Evolutionary conservation across 1,140 invertebrate genomes (phyloP).

Genomic region (Acromyrmex heyeri): DNA sequence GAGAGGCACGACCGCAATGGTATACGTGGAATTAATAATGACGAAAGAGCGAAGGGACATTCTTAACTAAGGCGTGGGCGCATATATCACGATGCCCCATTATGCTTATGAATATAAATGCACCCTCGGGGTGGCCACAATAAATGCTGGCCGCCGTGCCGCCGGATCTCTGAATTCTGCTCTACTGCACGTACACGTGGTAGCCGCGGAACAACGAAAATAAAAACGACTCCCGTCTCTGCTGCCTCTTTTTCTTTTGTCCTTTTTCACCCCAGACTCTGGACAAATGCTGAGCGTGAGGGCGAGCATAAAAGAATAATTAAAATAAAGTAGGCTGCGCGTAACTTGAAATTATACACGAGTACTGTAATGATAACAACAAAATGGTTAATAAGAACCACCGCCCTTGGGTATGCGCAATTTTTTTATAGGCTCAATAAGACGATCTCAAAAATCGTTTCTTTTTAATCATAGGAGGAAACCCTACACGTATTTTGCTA

Average conservation of each 20-base stretch:
- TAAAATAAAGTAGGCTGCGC: slow-evolving; percentile 73
- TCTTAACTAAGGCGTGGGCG: slow-evolving; percentile 65
- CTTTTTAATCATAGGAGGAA: slow-evolving; percentile 7
- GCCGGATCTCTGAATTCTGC: slow-evolving; percentile 75
- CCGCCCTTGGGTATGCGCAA: not conserved
- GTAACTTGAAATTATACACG: slow-evolving; percentile 71
- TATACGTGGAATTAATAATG: slow-evolving; percentile 72
- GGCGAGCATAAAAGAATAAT: slow-evolving; percentile 73
- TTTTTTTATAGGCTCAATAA: slow-evolving; percentile 33
- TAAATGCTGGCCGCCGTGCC: slow-evolving; percentile 71
- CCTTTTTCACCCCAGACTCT: slow-evolving; percentile 33
- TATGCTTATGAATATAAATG: slow-evolving; percentile 79
- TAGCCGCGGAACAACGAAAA: slow-evolving; percentile 67
- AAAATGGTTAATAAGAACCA: slow-evolving; percentile 57
- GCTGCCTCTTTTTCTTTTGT: slow-evolving; percentile 6
- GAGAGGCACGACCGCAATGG: slow-evolving; percentile 6
- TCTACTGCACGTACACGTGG: slow-evolving; percentile 68
- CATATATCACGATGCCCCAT: slow-evolving; percentile 74
- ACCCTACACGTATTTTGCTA: not conserved
- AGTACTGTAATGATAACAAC: slow-evolving; percentile 71
- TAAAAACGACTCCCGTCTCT: slow-evolving; percentile 72
- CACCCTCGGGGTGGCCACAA: slow-evolving; percentile 75
- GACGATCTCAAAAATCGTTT: not conserved
- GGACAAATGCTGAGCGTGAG: slow-evolving; percentile 52
- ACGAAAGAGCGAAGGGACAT: slow-evolving; percentile 74